Conservation (phyloP, 2,797 vertebrate genomes). For the Pantherophis vulpinus region DNA sequence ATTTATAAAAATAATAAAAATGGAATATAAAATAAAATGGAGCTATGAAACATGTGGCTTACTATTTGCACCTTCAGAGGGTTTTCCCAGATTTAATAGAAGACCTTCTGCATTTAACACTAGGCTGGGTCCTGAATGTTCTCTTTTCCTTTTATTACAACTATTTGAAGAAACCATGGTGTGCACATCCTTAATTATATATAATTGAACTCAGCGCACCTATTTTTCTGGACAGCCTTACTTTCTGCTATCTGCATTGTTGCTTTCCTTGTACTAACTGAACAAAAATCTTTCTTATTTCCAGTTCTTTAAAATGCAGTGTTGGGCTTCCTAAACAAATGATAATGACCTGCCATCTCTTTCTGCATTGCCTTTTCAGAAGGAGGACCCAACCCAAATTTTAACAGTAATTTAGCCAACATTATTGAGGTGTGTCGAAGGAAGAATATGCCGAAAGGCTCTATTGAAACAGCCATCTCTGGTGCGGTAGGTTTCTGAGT, state of each 20-base stretch:
- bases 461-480: constrained; percentile 81
- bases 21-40: not conserved
- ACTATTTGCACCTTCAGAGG: not conserved
- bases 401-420: constrained; percentile 78
- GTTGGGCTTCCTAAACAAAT: not conserved
- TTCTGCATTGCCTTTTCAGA: constrained; percentile 71
- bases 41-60: not conserved
- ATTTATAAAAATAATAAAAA: not conserved
- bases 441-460: constrained; percentile 83
- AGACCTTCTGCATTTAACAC: not conserved
- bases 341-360: not conserved
- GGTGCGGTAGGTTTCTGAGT: constrained; percentile 73
- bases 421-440: constrained; percentile 82
- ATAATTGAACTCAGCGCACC: no score
- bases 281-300: not conserved
- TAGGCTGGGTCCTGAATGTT: not conserved
- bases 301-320: not conserved
- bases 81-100: not conserved
- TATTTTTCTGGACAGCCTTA: not conserved
- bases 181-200: not conserved
- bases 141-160: not conserved
- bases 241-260: not conserved
- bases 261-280: not conserved
- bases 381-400: constrained; percentile 83
- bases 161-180: not conserved